Conservation (phyloP, 2,113 vertebrate species). For the Notarius quadriscutis region DNA sequence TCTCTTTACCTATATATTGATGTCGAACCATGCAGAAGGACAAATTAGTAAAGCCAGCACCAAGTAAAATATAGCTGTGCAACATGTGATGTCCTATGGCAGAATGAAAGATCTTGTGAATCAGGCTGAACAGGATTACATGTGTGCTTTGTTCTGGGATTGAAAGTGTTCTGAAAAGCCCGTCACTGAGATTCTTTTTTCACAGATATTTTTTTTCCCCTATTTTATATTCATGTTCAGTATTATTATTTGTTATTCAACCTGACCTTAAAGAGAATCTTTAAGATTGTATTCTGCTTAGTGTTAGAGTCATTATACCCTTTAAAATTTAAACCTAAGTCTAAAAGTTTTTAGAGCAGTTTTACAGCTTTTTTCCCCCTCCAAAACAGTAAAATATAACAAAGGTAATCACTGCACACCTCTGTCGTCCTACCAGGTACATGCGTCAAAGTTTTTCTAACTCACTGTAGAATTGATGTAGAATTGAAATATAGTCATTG, state of each 20-base stretch:
- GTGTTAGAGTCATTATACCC: not conserved
- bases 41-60: not conserved
- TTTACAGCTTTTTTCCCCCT: not conserved
- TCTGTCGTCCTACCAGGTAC: not conserved
- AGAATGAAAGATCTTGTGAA: conserved; percentile 39
- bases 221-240: not conserved
- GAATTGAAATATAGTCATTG: not conserved
- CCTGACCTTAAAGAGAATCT: not conserved
- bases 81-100: conserved; percentile 30
- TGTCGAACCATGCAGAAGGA: not conserved
- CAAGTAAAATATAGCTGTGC: conserved; percentile 32
- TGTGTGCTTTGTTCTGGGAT: conserved; percentile 37
- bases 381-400: not conserved
- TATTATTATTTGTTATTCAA: not conserved
- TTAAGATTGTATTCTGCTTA: not conserved
- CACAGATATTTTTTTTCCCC: not conserved
- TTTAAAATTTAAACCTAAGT: not conserved
- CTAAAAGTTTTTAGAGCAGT: not conserved
- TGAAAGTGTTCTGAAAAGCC: conserved; percentile 5
- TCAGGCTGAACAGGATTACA: conserved; percentile 50
- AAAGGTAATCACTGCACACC: conserved; percentile 3
- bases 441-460: not conserved
- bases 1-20: not conserved
- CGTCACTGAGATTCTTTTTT: not conserved
- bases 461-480: not conserved